Evolutionary conservation across 2,113 vertebrate genomes (phyloP).

Genomic region (Alethe castanea): DNA sequence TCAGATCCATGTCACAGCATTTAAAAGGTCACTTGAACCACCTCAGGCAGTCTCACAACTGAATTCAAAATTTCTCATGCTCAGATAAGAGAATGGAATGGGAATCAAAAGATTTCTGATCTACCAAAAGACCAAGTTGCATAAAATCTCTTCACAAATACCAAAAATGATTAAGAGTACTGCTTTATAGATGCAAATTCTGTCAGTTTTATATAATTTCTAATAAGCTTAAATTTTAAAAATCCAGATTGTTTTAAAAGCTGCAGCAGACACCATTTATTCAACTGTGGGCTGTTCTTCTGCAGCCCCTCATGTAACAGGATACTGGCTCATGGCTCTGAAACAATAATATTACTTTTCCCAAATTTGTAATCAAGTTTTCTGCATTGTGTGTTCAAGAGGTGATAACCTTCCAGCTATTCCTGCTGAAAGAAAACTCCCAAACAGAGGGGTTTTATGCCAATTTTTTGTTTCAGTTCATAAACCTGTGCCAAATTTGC

Average conservation of each 20-base stretch:
- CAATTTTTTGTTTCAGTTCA: background rate
- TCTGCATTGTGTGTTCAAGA: rapidly evolving
- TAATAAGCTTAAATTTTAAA: background rate
- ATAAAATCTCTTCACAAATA: background rate
- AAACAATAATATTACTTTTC: background rate
- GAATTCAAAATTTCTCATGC: background rate
- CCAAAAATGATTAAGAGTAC: rapidly evolving
- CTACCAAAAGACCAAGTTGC: background rate
- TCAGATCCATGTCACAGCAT: background rate
- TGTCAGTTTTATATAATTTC: background rate
- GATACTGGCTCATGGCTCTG: background rate
- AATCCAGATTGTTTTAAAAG: background rate
- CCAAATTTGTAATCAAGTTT: background rate
- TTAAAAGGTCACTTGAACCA: background rate
- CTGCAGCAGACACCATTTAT: background rate
- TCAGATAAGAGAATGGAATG: background rate
- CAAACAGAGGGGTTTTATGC: rapidly evolving
- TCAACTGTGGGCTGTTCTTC: background rate
- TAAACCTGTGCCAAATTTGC: background rate
- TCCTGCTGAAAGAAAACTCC: background rate
- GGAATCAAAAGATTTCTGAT: background rate
- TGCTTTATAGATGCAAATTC: background rate
- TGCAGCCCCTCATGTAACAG: background rate
- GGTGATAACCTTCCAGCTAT: background rate
- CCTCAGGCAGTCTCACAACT: background rate